phyloP scores from a whole-genome alignment of 2,113 vertebrate species.

The Porphyrio hochstetteri region DNA sequence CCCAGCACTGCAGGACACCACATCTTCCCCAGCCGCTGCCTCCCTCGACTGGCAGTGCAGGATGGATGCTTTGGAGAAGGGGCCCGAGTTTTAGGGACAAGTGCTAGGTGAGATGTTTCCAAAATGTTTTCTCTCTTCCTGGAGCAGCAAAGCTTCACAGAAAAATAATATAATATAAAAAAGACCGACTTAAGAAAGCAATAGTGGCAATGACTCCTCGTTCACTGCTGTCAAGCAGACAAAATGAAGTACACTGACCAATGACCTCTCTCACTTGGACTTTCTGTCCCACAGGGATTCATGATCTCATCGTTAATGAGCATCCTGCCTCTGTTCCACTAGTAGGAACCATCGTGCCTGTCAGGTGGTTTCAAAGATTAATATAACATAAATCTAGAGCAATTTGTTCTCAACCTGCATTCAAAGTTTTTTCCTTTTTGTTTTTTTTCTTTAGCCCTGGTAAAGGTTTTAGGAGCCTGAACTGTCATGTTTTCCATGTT shows the following conservation, averaged over 20 bases:
- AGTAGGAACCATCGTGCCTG: not conserved
- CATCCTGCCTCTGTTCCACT: not conserved
- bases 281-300: not conserved
- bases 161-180: not conserved
- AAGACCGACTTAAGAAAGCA: not conserved
- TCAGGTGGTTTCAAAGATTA: not conserved
- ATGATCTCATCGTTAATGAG: not conserved
- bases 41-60: not conserved
- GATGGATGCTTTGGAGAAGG: not conserved
- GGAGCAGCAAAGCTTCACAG: not conserved
- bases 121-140: not conserved
- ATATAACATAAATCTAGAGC: not conserved
- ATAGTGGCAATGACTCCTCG: not conserved
- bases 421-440: not conserved
- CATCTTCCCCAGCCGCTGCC: not conserved
- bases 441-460: not conserved
- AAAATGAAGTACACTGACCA: not conserved
- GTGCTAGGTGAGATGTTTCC: not conserved
- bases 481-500: not conserved
- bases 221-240: not conserved
- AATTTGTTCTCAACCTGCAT: not conserved
- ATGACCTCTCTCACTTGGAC: not conserved
- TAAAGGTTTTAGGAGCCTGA: not conserved
- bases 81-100: not conserved
- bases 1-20: not conserved